Conservation (phyloP, 2,888 invertebrate genomes). For the Disparrhopalites patrizii region DNA sequence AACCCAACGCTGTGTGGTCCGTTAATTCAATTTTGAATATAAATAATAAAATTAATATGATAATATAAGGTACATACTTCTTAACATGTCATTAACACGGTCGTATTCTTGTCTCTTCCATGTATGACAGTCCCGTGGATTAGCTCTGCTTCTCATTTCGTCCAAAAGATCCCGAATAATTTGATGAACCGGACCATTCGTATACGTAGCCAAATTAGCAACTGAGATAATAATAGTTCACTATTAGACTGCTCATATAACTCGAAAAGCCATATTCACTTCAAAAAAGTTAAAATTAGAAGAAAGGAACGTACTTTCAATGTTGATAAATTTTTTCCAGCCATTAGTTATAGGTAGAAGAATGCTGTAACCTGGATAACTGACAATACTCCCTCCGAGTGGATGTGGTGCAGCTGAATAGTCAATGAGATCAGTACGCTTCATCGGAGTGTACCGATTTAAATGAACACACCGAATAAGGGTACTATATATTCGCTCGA, state of each 20-base stretch:
- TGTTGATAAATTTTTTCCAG: slow-evolving; percentile 31
- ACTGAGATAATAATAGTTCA: neutral
- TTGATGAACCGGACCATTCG: slow-evolving; percentile 10
- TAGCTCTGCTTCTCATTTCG: neutral
- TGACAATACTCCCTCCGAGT: slow-evolving; percentile 26
- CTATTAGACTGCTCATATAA: neutral
- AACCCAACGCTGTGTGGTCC: too few species aligned
- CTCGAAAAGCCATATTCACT: too few species aligned
- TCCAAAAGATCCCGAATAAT: slow-evolving; percentile 5
- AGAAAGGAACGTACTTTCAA: slow-evolving; percentile 23
- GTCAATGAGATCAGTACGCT: slow-evolving; percentile 20
- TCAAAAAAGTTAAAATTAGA: too few species aligned
- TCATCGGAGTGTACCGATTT: slow-evolving; percentile 24
- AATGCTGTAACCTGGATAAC: slow-evolving; percentile 24
- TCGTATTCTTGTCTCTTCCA: neutral
- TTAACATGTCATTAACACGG: neutral
- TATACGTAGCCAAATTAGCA: slow-evolving; percentile 16
- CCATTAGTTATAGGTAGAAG: slow-evolving; percentile 28
- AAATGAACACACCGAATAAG: slow-evolving; percentile 18
- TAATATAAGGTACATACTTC: too few species aligned
- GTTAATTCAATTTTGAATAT: neutral
- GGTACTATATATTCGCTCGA: slow-evolving; percentile 28
- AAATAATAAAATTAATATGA: too few species aligned
- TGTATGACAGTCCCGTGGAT: neutral
- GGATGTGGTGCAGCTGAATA: slow-evolving; percentile 6